These are phyloP conservation scores for Zenarchopterus dispar DNA, from an alignment of 2,797 vertebrate species.

Conservation along the genomic window DNA sequence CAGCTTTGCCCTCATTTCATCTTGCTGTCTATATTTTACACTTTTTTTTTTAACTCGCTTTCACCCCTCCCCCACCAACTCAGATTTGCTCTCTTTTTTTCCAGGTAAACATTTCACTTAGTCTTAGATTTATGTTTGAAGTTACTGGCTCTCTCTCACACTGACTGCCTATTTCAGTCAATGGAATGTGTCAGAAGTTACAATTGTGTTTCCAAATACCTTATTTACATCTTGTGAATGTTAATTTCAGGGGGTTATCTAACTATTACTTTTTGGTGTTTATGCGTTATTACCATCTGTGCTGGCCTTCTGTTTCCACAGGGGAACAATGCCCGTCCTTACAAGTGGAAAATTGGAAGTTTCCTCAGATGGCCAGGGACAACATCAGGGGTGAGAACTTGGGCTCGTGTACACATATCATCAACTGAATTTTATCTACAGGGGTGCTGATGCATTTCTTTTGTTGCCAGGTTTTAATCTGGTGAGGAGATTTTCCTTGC, in stretches of 20 bases:
- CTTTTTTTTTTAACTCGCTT: conserved; percentile 25
- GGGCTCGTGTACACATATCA: neutral
- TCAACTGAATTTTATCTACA: conserved; percentile 1
- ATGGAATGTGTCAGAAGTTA: conserved; percentile 15
- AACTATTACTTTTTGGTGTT: neutral
- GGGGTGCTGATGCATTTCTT: conserved; percentile 33
- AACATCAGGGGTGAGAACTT: conserved; percentile 81
- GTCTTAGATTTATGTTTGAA: conserved; percentile 38
- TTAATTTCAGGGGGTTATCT: conserved; percentile 10
- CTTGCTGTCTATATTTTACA: conserved; percentile 41
- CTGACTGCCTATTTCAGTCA: conserved; percentile 17
- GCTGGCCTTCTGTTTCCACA: conserved; percentile 44
- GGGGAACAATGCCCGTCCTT: conserved; percentile 76
- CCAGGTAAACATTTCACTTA: conserved; percentile 58
- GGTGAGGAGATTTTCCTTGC: conserved; percentile 88
- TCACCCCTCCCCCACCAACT: conserved; percentile 13
- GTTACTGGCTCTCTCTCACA: conserved; percentile 20
- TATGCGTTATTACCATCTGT: neutral
- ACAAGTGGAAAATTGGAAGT: conserved; percentile 85
- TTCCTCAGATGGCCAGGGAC: conserved; percentile 74
- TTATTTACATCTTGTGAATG: conserved; percentile 24
- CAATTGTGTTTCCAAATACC: conserved; percentile 21
- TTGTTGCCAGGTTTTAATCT: conserved; percentile 90
- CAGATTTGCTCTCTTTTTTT: conserved; percentile 3
- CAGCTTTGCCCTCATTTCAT: conserved; percentile 72